phyloP scores from a whole-genome alignment of 2,797 vertebrate genomes.

The Poeciliopsis gracilis region DNA sequence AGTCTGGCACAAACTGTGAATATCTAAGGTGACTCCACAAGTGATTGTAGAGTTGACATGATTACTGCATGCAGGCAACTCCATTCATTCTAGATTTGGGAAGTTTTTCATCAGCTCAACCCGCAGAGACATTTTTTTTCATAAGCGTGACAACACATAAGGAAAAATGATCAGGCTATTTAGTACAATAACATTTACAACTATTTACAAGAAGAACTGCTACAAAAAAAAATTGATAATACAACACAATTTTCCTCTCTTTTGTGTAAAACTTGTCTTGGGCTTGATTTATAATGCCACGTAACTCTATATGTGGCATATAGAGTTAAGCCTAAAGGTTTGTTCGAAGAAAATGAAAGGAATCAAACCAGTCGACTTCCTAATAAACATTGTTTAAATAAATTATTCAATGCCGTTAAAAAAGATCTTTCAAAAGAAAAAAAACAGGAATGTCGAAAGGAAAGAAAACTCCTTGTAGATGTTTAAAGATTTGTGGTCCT shows the following conservation, averaged over 20 bases:
- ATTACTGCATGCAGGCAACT: background rate
- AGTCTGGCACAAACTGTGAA: background rate
- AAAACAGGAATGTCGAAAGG: background rate
- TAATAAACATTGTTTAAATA: background rate
- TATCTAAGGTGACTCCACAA: background rate
- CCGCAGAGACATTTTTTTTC: background rate
- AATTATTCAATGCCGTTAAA: background rate
- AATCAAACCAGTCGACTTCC: constrained; percentile 22
- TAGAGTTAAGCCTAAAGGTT: constrained; percentile 33
- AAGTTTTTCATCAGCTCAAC: background rate
- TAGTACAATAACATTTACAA: background rate
- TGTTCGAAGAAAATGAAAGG: constrained; percentile 30
- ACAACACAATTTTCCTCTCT: background rate
- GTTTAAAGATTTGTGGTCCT: background rate
- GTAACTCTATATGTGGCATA: constrained; percentile 11
- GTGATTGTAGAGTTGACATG: background rate
- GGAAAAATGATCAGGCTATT: background rate
- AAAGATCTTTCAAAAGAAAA: background rate
- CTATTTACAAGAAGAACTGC: background rate
- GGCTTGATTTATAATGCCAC: constrained; percentile 35
- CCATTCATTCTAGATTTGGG: background rate
- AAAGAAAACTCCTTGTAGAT: background rate
- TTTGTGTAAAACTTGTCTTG: background rate
- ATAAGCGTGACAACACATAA: background rate
- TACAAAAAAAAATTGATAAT: background rate